These are phyloP conservation scores for Ochotona princeps DNA, from an alignment of 2,113 vertebrate genomes.

Conservation along the genomic window DNA sequence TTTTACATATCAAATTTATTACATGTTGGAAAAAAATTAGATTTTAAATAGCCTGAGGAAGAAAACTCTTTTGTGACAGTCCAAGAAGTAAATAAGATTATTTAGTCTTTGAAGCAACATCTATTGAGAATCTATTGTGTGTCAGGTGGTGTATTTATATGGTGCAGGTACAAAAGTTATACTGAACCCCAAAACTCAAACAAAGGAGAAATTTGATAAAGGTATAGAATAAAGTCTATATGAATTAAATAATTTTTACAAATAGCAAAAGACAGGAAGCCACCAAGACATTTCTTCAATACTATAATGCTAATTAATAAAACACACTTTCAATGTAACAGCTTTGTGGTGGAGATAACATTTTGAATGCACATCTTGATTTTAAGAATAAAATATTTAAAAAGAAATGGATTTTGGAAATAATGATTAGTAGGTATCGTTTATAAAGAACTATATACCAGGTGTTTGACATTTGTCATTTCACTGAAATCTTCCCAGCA, in stretches of 20 bases:
- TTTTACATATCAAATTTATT: background rate
- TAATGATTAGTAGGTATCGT: background rate
- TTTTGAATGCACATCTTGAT: conserved; percentile 23
- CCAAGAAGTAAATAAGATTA: conserved; percentile 24
- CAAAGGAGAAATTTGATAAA: background rate
- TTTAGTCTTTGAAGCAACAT: conserved; percentile 33
- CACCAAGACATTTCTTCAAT: conserved; percentile 25
- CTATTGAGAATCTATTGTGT: background rate
- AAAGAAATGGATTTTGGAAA: conserved; percentile 12
- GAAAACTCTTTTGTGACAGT: background rate
- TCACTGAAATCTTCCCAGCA: conserved; percentile 50
- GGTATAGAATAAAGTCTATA: conserved; percentile 27
- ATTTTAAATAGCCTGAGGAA: background rate
- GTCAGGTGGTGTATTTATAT: background rate
- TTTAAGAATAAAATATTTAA: conserved; percentile 51
- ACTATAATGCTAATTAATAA: background rate
- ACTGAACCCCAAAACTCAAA: conserved; percentile 1
- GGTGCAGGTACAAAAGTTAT: background rate
- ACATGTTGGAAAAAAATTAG: background rate
- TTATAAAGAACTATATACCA: conserved; percentile 20
- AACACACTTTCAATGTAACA: background rate
- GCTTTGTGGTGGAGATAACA: background rate
- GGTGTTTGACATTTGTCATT: conserved; percentile 9
- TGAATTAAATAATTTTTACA: conserved; percentile 35
- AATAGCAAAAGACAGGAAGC: conserved; percentile 46